Evolutionary conservation across 1,140 invertebrate species (phyloP).

Genomic region (Leptinotarsa defecta): DNA sequence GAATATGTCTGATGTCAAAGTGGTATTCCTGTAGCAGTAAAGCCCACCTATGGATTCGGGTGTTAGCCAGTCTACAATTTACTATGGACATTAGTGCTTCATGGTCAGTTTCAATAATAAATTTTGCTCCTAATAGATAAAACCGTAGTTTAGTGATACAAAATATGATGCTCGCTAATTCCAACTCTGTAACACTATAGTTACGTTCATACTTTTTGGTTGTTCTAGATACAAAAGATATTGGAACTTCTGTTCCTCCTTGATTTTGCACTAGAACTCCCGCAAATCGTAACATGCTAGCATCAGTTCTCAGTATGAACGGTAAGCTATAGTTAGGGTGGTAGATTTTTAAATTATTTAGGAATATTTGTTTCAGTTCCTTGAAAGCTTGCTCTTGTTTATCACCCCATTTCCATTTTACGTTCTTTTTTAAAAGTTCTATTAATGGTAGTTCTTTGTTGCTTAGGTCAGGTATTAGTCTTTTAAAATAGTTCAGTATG

Average conservation of each 20-base stretch:
- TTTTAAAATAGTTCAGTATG: conserved; percentile 43
- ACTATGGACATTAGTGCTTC: conserved; percentile 14
- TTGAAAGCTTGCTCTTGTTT: conserved; percentile 6
- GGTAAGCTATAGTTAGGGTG: conserved; percentile 6
- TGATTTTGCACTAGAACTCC: conserved; percentile 51
- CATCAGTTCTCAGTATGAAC: conserved; percentile 45
- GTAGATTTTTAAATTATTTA: conserved; percentile 3
- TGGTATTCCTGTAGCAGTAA: conserved; percentile 20
- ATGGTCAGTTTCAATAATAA: conserved; percentile 12
- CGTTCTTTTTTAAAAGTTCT: conserved; percentile 40
- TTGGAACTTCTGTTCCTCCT: conserved; percentile 44
- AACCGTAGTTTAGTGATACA: conserved; percentile 12
- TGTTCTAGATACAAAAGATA: conserved; percentile 52
- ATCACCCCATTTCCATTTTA: conserved; percentile 7
- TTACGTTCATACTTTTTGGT: conserved; percentile 49
- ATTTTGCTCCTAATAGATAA: conserved; percentile 22
- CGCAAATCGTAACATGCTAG: conserved; percentile 47
- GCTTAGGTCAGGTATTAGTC: conserved; percentile 38
- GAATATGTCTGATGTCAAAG: conserved; percentile 12
- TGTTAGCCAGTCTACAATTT: conserved; percentile 17
- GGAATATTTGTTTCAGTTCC: conserved; percentile 1
- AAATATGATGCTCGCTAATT: conserved; percentile 12
- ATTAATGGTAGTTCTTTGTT: conserved; percentile 40
- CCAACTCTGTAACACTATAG: background rate
- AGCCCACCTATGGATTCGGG: conserved; percentile 14